phyloP scores from a whole-genome alignment of 2,797 vertebrate species.

The Poeciliopsis turneri region DNA sequence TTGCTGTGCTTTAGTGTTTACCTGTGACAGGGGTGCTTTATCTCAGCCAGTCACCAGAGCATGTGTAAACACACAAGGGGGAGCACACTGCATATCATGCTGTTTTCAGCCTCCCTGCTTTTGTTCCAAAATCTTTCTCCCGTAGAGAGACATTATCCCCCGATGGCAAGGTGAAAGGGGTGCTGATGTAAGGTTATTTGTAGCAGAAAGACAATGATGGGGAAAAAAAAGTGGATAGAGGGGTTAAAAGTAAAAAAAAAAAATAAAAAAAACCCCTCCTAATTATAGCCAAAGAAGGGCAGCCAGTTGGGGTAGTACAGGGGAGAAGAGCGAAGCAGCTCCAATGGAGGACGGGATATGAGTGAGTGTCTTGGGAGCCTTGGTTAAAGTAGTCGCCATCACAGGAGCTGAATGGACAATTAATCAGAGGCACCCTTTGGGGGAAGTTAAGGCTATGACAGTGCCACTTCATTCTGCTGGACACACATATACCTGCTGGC shows the following conservation, averaged over 20 bases:
- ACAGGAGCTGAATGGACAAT: constrained; percentile 79
- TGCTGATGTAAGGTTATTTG: constrained; percentile 80
- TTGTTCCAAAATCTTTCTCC: constrained; percentile 67
- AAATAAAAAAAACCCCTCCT: constrained; percentile 37
- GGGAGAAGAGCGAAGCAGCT: constrained; percentile 52
- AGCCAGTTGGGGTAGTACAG: constrained; percentile 37
- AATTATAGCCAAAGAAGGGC: constrained; percentile 75
- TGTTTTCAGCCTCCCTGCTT: constrained; percentile 58
- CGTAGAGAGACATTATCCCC: constrained; percentile 78
- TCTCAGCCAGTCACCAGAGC: constrained; percentile 70
- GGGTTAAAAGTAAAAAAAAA: constrained; percentile 24
- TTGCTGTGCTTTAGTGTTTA: constrained; percentile 73
- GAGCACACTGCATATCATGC: constrained; percentile 39
- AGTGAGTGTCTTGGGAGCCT: constrained; percentile 75
- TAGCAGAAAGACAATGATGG: constrained; percentile 47
- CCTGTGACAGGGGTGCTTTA: constrained; percentile 78
- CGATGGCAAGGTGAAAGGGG: constrained; percentile 81
- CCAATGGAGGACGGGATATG: constrained; percentile 62
- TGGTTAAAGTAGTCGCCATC: constrained; percentile 80
- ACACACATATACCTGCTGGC: constrained; percentile 58
- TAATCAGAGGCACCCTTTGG: constrained; percentile 80
- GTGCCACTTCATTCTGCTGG: constrained; percentile 76
- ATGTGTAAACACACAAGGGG: constrained; percentile 60
- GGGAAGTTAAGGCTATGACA: constrained; percentile 73
- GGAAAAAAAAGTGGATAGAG: constrained; percentile 12